phyloP scores from a whole-genome alignment of 2,797 vertebrate genomes.

The Furcifer pardalis region DNA sequence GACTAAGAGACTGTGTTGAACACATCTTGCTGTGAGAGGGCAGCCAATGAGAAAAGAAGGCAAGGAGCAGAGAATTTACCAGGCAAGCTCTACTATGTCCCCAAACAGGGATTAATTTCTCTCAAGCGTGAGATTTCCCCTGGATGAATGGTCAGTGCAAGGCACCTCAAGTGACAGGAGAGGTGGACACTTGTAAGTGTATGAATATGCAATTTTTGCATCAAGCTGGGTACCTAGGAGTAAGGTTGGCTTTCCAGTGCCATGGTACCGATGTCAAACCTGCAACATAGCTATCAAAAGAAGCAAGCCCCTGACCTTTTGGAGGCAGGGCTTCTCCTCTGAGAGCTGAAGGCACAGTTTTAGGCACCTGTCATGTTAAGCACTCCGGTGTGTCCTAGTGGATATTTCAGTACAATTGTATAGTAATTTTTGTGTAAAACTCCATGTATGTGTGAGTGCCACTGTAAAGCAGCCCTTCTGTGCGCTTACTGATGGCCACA shows the following conservation, averaged over 20 bases:
- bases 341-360: not conserved
- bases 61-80: not conserved
- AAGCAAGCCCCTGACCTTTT: not conserved
- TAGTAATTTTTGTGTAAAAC: not conserved
- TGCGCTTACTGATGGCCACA: constrained; percentile 77
- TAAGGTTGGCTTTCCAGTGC: too few relatives aligned
- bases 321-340: not conserved
- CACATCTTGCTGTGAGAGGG: not conserved
- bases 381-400: not conserved
- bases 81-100: not conserved
- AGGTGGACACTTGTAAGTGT: not conserved
- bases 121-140: not conserved
- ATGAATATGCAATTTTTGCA: not conserved
- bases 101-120: not conserved
- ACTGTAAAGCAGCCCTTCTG: constrained; percentile 58
- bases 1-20: not conserved
- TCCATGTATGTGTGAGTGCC: not conserved
- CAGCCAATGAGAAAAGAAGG: not conserved
- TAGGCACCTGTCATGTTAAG: not conserved
- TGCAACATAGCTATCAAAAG: not conserved
- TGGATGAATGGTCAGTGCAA: not conserved
- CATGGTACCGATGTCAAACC: not conserved
- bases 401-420: not conserved
- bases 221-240: not conserved
- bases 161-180: not conserved